phyloP scores from a whole-genome alignment of 2,888 invertebrate genomes.

The Metacarcinus magister region DNA sequence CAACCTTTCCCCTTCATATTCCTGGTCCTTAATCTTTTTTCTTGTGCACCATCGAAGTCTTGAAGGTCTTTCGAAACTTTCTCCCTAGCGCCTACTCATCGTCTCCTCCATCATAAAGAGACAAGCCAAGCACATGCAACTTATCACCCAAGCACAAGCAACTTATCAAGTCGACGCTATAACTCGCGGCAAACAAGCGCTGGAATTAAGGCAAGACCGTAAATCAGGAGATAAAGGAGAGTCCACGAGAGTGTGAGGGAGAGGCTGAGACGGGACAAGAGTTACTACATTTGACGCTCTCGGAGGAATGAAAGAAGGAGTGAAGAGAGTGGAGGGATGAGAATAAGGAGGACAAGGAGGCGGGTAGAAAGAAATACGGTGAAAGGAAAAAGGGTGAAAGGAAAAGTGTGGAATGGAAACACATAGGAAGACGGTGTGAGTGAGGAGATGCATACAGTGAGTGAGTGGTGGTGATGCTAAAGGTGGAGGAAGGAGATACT shows the following conservation, averaged over 20 bases:
- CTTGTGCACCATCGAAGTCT: background rate
- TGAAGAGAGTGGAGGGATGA: constrained; percentile 30
- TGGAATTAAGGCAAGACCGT: constrained; percentile 70
- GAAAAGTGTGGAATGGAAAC: background rate
- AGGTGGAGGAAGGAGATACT: background rate
- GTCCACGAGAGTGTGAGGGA: background rate
- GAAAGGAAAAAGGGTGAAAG: background rate
- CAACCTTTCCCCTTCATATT: background rate
- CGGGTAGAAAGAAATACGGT: background rate
- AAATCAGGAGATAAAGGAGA: constrained; percentile 65
- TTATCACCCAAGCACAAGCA: constrained; percentile 61
- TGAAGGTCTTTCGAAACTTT: background rate
- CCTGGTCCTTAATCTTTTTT: background rate
- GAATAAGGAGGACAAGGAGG: background rate
- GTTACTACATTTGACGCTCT: constrained; percentile 20
- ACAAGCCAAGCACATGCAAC: constrained; percentile 55
- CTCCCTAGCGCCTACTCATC: background rate
- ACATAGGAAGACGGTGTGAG: background rate
- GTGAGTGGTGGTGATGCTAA: background rate
- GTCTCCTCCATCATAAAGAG: constrained; percentile 18
- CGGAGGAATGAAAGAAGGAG: constrained; percentile 28
- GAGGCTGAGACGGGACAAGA: constrained; percentile 38
- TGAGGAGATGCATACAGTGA: background rate
- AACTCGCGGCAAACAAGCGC: constrained; percentile 74
- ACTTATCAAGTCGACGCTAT: constrained; percentile 70